These are phyloP conservation scores for Ennomos quercinarius DNA, from an alignment of 2,888 invertebrate species.

Conservation along the genomic window DNA sequence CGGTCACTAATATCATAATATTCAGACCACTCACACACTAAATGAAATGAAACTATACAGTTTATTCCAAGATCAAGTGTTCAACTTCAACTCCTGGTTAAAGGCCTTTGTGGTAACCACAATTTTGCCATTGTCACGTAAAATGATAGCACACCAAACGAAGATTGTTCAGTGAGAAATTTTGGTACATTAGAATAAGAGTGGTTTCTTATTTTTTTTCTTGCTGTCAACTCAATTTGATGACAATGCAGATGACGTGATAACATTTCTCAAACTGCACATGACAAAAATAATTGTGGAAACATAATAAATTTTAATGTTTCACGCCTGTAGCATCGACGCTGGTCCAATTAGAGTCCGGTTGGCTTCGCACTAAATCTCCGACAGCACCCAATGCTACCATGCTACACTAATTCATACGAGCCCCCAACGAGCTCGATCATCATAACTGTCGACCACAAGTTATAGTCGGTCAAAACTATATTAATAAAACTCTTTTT, in stretches of 20 bases:
- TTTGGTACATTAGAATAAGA: too few relatives aligned
- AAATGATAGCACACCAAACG: too few relatives aligned
- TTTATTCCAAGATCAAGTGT: too few relatives aligned
- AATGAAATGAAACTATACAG: too few relatives aligned
- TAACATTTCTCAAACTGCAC: conserved; percentile 57
- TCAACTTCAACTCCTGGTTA: too few relatives aligned
- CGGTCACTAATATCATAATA: too few relatives aligned
- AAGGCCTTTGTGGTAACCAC: too few relatives aligned
- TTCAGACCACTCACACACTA: too few relatives aligned
- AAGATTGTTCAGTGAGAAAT: too few relatives aligned
- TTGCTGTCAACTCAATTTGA: conserved; percentile 12
- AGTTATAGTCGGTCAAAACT: conserved; percentile 17
- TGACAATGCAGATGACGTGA: conserved; percentile 59
- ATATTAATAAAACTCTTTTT: too few relatives aligned
- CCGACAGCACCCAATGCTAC: conserved; percentile 62
- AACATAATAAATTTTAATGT: conserved; percentile 77
- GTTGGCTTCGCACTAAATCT: conserved; percentile 80
- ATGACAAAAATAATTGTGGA: conserved; percentile 81
- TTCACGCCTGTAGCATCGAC: conserved; percentile 78
- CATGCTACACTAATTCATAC: conserved; percentile 84
- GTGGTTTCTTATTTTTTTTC: too few relatives aligned
- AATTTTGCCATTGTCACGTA: too few relatives aligned
- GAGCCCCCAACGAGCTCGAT: conserved; percentile 63
- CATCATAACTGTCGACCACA: conserved; percentile 69
- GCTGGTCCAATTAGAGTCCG: conserved; percentile 80